These are phyloP conservation scores for Xanthorhoe designata DNA, from an alignment of 2,888 invertebrate genomes.

Conservation along the genomic window DNA sequence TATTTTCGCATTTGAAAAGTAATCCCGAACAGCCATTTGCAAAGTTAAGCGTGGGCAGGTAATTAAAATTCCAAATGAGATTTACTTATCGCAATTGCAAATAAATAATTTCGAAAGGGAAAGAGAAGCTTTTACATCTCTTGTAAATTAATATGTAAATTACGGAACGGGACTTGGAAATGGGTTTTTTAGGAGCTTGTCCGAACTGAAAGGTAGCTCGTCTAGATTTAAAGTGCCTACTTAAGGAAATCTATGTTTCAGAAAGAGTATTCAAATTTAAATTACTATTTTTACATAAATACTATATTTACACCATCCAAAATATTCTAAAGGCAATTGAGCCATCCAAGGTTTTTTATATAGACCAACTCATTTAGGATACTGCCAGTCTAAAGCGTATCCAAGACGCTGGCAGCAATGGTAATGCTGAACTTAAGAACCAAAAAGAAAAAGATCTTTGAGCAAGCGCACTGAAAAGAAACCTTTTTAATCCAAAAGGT, in stretches of 20 bases:
- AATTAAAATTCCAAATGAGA: constrained; percentile 51
- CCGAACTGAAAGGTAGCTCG: constrained; percentile 25
- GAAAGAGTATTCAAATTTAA: background rate
- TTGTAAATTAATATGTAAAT: constrained; percentile 49
- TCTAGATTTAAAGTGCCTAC: constrained; percentile 19
- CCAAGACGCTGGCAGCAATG: too few species aligned
- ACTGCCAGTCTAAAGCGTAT: too few species aligned
- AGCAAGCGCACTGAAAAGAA: too few species aligned
- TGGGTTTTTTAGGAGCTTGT: constrained; percentile 38
- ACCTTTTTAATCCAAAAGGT: too few species aligned
- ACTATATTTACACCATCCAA: too few species aligned
- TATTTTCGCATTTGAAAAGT: constrained; percentile 35
- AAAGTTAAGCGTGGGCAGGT: constrained; percentile 41
- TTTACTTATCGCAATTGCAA: constrained; percentile 49
- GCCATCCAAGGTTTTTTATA: too few species aligned
- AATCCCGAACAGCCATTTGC: constrained; percentile 40
- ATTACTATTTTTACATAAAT: background rate
- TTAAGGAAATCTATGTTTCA: constrained; percentile 18
- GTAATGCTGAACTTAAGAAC: too few species aligned
- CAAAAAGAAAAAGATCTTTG: too few species aligned
- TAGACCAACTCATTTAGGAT: too few species aligned
- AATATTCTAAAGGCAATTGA: too few species aligned
- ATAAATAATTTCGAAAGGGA: constrained; percentile 49
- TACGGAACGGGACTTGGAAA: constrained; percentile 35
- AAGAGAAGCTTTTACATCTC: constrained; percentile 45